Conservation (phyloP, 2,888 invertebrate species). For the Acrocera orbiculus region DNA sequence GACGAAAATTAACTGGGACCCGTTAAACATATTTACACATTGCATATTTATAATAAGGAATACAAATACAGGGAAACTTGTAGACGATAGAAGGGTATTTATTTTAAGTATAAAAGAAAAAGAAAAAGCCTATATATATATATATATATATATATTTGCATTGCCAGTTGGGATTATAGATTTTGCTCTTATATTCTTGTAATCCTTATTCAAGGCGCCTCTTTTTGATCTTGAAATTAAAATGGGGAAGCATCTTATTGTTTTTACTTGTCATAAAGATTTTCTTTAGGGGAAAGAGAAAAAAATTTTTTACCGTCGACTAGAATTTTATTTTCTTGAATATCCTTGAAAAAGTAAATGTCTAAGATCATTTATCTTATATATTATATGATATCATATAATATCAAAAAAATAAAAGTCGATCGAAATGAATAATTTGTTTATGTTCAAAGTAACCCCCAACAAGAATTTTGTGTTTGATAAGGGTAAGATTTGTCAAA, state of each 20-base stretch:
- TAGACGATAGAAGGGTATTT: background rate
- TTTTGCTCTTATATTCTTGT: background rate
- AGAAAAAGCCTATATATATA: slow-evolving; percentile 1
- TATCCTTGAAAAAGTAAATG: slow-evolving; percentile 1
- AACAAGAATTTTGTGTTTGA: no score
- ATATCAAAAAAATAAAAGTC: slow-evolving; percentile 6
- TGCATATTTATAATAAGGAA: no score
- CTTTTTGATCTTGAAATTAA: slow-evolving; percentile 13
- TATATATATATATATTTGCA: no score
- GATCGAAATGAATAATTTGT: slow-evolving; percentile 13
- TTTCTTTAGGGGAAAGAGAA: slow-evolving; percentile 5
- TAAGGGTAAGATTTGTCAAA: background rate
- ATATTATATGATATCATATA: background rate
- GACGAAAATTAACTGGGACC: slow-evolving; percentile 12
- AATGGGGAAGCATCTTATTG: slow-evolving; percentile 11
- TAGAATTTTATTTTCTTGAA: background rate
- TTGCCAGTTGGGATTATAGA: no score
- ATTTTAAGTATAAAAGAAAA: background rate
- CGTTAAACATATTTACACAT: slow-evolving; percentile 3
- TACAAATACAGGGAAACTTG: slow-evolving; percentile 2
- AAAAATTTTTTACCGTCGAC: background rate
- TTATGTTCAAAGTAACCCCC: no score
- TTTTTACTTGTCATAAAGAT: slow-evolving; percentile 11
- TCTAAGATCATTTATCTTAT: slow-evolving; percentile 11
- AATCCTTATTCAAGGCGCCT: slow-evolving; percentile 1